Base-by-base conservation (phyloP, 2,888 invertebrate genomes). In the Scelioninae gen. 1 region DNA sequence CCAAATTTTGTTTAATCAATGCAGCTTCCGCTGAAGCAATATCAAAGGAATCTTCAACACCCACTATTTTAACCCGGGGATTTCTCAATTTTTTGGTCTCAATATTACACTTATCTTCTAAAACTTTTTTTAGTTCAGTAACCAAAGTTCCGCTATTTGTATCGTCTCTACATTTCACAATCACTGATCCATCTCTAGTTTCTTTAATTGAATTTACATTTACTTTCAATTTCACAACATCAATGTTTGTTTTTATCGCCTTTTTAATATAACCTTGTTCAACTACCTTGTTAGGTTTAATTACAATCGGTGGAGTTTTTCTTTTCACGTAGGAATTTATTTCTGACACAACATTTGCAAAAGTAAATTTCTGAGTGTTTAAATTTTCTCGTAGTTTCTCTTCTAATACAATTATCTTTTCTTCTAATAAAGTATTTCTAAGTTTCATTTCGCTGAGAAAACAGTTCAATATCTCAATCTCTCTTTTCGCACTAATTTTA, bases 61-160 rank as follows among this genome's bases (percentile, higher is more conserved):
- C 60, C 16, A 72, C 38, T 29, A 72, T 72, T 51, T 72, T 72
- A 8, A 72, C 38, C 51, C 38, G 40, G 5, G 71, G 71, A 13
- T 60, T 72, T 40, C 15, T 58, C 29, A 72, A 34, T 38, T 51
- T 29, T 34, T 11, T 29, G 1, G 40, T 72, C 10, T 58, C 16
- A 15, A 72, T 32, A 23, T 60, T 23, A 15, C 60, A 72, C 9
- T 65, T 23, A n/a, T 47, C 23, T 13, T 9, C 23, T 4, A 51
- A 40, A 11, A 40, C n/a, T 11, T 23, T 62, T 7, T 43, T 29
- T 29, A 62, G 15, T 45, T 62, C 58, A 0, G 16, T 34, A 13
- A 32, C 10, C 31, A 63, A 9, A 31, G 31, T 47, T 38, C 6
- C 7, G 38, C 16, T 58, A 13, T 32, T 40, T n/a, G 10, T 38